phyloP scores from a whole-genome alignment of 2,797 vertebrate species.

The Caiman crocodilus region DNA sequence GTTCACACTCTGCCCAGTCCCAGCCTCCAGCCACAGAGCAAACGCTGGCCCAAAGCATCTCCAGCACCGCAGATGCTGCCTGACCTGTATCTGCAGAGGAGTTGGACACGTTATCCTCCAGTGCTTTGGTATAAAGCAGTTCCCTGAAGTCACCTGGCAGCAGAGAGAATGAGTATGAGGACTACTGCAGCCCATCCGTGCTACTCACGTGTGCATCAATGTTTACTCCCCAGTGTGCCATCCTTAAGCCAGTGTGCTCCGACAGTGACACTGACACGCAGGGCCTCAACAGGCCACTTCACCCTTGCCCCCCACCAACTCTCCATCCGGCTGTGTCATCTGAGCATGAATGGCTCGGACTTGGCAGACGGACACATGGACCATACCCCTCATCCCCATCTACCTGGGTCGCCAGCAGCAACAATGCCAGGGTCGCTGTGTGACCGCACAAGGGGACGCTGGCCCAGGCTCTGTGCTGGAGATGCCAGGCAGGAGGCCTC shows the following conservation, averaged over 20 bases:
- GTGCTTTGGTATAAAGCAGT: conserved; percentile 80
- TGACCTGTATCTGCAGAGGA: conserved; percentile 82
- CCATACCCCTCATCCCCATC: background rate
- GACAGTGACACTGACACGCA: too few species aligned
- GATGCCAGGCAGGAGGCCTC: conserved; percentile 72
- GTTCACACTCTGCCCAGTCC: accelerated
- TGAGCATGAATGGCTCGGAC: accelerated
- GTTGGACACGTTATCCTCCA: conserved; percentile 76
- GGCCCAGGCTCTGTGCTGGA: conserved; percentile 56
- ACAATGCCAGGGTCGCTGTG: conserved; percentile 93
- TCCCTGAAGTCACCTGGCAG: conserved; percentile 79
- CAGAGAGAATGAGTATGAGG: background rate
- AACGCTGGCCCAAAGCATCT: background rate
- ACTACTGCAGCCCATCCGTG: accelerated
- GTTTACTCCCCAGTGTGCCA: background rate
- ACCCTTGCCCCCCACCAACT: too few species aligned
- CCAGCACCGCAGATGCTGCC: background rate
- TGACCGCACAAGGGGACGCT: conserved; percentile 85
- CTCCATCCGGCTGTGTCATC: background rate
- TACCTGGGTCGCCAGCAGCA: conserved; percentile 75
- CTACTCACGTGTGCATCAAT: background rate
- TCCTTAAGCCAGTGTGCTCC: accelerated
- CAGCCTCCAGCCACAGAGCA: background rate
- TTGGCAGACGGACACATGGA: accelerated
- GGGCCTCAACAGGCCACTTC: too few species aligned